These are phyloP conservation scores for Lasaia peninsularis DNA, from an alignment of 1,140 invertebrate genomes.

Conservation along the genomic window DNA sequence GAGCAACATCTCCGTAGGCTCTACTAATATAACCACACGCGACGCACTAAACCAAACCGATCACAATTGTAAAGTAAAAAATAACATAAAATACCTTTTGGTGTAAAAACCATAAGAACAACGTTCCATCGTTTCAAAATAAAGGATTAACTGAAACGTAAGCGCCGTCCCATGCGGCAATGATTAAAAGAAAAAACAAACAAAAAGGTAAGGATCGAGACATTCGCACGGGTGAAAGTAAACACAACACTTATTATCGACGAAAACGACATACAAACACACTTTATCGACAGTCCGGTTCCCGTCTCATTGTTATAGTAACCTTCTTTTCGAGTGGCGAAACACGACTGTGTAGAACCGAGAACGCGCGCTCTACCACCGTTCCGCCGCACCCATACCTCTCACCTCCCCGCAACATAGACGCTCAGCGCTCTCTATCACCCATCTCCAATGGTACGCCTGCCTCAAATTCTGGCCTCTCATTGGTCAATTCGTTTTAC, in stretches of 20 bases:
- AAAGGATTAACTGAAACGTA: conserved; percentile 73
- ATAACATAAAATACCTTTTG: conserved; percentile 77
- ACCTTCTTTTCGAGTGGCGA: conserved; percentile 69
- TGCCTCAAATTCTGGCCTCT: conserved; percentile 32
- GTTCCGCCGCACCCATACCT: conserved; percentile 50
- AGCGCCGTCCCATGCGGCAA: conserved; percentile 72
- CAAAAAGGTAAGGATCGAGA: conserved; percentile 72
- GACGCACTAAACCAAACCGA: conserved; percentile 61
- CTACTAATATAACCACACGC: conserved; percentile 53
- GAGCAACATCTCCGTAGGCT: neutral
- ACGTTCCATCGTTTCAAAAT: conserved; percentile 77
- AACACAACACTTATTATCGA: conserved; percentile 76
- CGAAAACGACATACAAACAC: conserved; percentile 77
- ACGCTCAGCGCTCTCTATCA: conserved; percentile 51
- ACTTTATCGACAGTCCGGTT: conserved; percentile 73
- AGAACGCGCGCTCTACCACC: conserved; percentile 37
- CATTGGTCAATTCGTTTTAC: conserved; percentile 62
- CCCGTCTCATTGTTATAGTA: conserved; percentile 69
- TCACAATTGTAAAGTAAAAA: conserved; percentile 71
- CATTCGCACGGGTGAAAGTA: conserved; percentile 76
- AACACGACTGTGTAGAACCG: conserved; percentile 54
- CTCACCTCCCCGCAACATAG: conserved; percentile 35
- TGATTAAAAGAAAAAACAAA: conserved; percentile 73
- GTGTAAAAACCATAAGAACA: conserved; percentile 77
- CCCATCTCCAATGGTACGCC: conserved; percentile 66